Percentiles rank a stretch among this genome's conserved stretches.
phyloP scores from a whole-genome alignment of 2,888 invertebrate species.

The Eristalinus aeneus region DNA sequence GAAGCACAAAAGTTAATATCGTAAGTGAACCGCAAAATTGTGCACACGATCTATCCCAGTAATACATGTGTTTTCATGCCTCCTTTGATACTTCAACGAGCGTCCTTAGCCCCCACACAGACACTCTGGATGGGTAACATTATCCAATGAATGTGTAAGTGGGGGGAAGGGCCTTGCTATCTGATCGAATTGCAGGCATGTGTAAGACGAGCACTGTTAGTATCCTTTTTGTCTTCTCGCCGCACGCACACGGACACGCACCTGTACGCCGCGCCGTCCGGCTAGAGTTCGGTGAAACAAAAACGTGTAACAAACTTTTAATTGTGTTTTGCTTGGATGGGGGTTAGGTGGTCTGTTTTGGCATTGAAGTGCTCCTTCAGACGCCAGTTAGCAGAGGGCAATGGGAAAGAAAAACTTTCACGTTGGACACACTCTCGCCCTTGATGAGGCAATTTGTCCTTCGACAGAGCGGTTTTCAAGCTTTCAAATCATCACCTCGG shows the following conservation, averaged over 20 bases:
- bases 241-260: constrained; percentile 1
- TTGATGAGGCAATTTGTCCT: constrained; percentile 53
- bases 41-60: constrained; percentile 11
- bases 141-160: constrained; percentile 23
- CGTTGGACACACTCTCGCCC: constrained; percentile 36
- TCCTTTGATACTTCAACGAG: constrained; percentile 16
- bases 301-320: constrained; percentile 26
- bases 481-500: constrained; percentile 47
- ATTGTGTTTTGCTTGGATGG: constrained; percentile 38
- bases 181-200: constrained; percentile 5
- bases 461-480: constrained; percentile 23
- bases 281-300: background rate
- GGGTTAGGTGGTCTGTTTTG: background rate
- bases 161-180: background rate
- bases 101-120: background rate
- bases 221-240: background rate
- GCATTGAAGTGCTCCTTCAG: background rate
- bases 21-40: constrained; percentile 39
- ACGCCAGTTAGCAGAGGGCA: constrained; percentile 28
- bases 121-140: constrained; percentile 20
- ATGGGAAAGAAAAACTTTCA: constrained; percentile 42
- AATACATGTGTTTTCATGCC: constrained; percentile 15
- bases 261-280: constrained; percentile 10
- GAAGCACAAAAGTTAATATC: constrained; percentile 23
- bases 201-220: constrained; percentile 6